phyloP scores from a whole-genome alignment of 1,140 invertebrate species.

The Chironomus tepperi region DNA sequence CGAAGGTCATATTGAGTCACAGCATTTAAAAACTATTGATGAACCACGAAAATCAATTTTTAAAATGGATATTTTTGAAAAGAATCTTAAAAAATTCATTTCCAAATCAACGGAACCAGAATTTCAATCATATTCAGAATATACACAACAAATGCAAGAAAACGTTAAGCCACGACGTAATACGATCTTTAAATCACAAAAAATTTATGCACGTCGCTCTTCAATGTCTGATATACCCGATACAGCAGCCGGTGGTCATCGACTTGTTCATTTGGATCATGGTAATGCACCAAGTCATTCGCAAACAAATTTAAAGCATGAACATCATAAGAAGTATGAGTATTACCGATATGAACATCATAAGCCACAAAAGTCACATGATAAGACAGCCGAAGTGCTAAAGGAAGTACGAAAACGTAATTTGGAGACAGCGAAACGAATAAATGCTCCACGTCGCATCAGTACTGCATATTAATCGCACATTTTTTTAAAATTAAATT shows the following conservation, averaged over 20 bases:
- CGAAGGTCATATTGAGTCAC: neutral
- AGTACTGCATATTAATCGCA: constrained; percentile 11
- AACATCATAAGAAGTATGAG: neutral
- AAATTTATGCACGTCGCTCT: neutral
- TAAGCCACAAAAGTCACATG: neutral
- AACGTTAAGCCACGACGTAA: neutral
- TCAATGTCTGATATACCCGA: constrained; percentile 9
- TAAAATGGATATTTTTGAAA: neutral
- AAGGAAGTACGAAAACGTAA: constrained; percentile 19
- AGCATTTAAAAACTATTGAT: neutral
- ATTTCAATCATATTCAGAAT: constrained; percentile 15
- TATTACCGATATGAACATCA: no score
- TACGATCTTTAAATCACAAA: neutral
- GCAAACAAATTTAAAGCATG: neutral
- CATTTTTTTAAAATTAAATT: neutral
- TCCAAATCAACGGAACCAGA: neutral
- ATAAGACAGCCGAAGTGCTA: constrained; percentile 2
- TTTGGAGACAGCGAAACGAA: neutral
- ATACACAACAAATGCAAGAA: neutral
- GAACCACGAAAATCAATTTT: neutral
- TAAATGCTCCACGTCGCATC: constrained; percentile 10
- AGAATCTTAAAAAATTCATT: neutral
- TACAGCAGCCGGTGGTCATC: neutral
- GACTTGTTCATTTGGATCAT: neutral
- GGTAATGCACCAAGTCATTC: neutral